Evolutionary conservation across 2,797 vertebrate genomes (phyloP), one percentile per base, ranked within the genome.

Genomic region (Melanogrammus aeglefinus): DNA sequence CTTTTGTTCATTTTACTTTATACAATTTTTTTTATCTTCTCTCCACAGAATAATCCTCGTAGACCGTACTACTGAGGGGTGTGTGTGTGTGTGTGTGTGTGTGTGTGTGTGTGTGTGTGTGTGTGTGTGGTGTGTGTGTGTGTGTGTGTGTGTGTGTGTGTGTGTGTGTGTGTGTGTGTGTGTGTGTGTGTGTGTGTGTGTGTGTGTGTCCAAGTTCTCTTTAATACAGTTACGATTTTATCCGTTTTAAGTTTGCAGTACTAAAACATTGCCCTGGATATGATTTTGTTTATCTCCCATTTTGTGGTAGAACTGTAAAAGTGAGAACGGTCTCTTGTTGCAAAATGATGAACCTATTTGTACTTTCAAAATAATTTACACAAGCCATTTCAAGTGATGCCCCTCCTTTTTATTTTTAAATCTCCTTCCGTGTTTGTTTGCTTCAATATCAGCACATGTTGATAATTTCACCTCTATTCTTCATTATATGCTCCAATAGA

Each of bases 41-140:
- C 76, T 8, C 79, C 73, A 72, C 95, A 99, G 98, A 99, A 99
- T 91, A 99, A 99, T 87, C 97, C 98, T 9, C 92, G 98, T 13
- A 94, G 97, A 91, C 98, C 98, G 29, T 99, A 99, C 94, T 99
- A 99, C 94, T 99, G 93, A 95, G 35, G 73, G 33, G 70, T 29
- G 27, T n/a, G 70, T 72, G 70, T 72, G 70, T 35, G 70, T 72
- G 70, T 35, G 70, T 72, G 70, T 72, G 70, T 72, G 31, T 31
- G 70, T 31, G 70, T 72, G 27, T 72, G 51, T 72, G 70, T 31
- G 27, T n/a, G 70, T 72, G 70, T 71, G 70, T 33, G 70, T 71
- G 70, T 33, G 70, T 71, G 70, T 71, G 70, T 71, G 31, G 70
- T 71, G 70, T 71, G 70, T 71, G 31, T 29, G 70, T 29, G 70